These are phyloP conservation scores for Delia radicum DNA, from an alignment of 1,140 invertebrate genomes.

Conservation along the genomic window DNA sequence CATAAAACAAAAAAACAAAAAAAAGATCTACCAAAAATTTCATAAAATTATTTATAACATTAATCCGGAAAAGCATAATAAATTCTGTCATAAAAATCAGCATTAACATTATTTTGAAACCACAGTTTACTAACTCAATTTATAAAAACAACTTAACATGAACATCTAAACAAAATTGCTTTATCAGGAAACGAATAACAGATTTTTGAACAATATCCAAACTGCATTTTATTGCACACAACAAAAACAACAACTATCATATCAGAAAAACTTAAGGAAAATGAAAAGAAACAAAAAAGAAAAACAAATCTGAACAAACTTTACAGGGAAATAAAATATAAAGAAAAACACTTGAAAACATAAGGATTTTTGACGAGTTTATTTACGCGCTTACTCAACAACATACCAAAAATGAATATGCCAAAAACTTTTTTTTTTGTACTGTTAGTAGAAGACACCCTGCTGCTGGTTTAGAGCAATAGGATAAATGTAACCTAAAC, in stretches of 20 bases:
- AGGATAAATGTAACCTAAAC: not conserved
- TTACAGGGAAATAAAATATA: not conserved
- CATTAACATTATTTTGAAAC: not conserved
- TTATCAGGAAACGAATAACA: not conserved
- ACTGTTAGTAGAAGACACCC: too few relatives aligned
- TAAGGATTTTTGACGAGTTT: conserved; percentile 9
- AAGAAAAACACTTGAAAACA: not conserved
- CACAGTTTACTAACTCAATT: not conserved
- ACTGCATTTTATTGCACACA: not conserved
- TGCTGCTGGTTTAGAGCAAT: too few relatives aligned
- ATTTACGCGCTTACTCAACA: conserved; percentile 9
- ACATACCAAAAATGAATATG: not conserved
- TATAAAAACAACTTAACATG: not conserved
- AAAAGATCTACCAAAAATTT: too few relatives aligned
- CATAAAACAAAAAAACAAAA: too few relatives aligned
- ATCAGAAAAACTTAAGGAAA: too few relatives aligned
- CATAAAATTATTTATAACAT: not conserved
- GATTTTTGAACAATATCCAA: conserved; percentile 15
- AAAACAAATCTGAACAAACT: not conserved
- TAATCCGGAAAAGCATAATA: not conserved
- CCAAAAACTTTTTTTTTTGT: not conserved
- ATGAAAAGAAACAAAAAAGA: not conserved
- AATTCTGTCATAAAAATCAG: conserved; percentile 8
- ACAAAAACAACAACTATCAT: too few relatives aligned
- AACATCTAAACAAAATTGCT: not conserved